Percentiles rank a stretch among this genome's conserved stretches.
Conservation (phyloP, 2,113 vertebrate genomes). For the Lepus europaeus region DNA sequence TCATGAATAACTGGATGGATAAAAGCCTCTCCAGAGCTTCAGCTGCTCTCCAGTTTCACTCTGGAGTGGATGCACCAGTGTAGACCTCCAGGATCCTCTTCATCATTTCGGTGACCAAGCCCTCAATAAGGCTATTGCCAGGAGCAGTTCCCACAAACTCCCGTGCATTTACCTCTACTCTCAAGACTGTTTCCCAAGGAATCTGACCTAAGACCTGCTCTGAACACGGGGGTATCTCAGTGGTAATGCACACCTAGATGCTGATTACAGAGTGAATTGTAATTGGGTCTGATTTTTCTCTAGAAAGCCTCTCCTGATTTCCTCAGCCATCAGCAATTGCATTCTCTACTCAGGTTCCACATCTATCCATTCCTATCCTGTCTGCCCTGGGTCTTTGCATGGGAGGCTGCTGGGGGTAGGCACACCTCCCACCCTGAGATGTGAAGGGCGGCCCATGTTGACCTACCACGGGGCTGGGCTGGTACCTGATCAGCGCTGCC, state of each 20-base stretch:
- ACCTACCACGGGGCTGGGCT: not conserved
- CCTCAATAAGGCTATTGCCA: not conserved
- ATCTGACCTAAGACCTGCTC: not conserved
- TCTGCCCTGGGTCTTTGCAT: not conserved
- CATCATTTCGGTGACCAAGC: no score
- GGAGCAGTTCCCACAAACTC: not conserved
- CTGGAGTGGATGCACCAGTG: accelerated
- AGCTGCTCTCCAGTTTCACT: no score
- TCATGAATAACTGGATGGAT: not conserved
- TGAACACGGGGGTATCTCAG: not conserved
- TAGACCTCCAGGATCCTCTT: not conserved
- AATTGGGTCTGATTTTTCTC: not conserved
- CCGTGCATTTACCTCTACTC: not conserved
- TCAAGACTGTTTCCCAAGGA: not conserved
- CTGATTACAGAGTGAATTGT: no score
- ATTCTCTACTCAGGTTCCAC: not conserved
- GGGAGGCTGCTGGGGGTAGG: no score
- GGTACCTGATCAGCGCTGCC: not conserved
- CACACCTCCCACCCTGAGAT: not conserved
- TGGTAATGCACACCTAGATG: not conserved
- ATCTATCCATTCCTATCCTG: not conserved
- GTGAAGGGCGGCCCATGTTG: accelerated
- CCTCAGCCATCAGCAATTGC: not conserved
- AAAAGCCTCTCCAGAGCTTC: not conserved
- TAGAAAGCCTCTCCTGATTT: not conserved